These are phyloP conservation scores for Rhingia campestris DNA, from an alignment of 2,888 invertebrate species.

Conservation along the genomic window DNA sequence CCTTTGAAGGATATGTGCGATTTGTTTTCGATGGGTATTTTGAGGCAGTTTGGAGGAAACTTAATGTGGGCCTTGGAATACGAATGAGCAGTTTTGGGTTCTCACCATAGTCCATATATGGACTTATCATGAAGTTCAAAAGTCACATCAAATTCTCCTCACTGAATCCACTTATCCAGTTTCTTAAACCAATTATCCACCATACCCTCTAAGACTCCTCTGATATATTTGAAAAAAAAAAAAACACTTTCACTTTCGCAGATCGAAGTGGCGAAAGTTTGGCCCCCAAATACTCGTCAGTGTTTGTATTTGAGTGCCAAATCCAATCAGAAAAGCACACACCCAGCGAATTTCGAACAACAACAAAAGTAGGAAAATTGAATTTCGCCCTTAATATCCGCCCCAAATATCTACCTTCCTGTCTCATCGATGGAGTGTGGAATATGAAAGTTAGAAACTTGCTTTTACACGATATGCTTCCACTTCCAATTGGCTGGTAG, in stretches of 20 bases:
- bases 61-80: too few species aligned
- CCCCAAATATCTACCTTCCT: neutral
- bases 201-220: neutral
- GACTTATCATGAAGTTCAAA: neutral
- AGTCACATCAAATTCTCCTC: neutral
- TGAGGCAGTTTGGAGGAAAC: too few species aligned
- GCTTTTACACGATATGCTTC: conserved; percentile 6
- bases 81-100: too few species aligned
- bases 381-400: conserved; percentile 50
- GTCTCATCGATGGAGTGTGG: neutral
- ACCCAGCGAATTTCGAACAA: conserved; percentile 62
- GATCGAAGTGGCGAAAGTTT: conserved; percentile 33
- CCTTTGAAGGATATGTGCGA: too few species aligned
- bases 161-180: neutral
- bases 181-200: neutral
- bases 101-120: too few species aligned
- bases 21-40: too few species aligned
- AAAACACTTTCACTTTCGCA: neutral
- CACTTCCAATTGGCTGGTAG: neutral
- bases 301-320: conserved; percentile 24
- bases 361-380: conserved; percentile 50
- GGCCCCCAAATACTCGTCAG: neutral
- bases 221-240: neutral
- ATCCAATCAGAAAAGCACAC: conserved; percentile 61
- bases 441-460: conserved; percentile 23